Evolutionary conservation across 2,113 vertebrate species (phyloP).

Genomic region (Gorsachius goisagi): DNA sequence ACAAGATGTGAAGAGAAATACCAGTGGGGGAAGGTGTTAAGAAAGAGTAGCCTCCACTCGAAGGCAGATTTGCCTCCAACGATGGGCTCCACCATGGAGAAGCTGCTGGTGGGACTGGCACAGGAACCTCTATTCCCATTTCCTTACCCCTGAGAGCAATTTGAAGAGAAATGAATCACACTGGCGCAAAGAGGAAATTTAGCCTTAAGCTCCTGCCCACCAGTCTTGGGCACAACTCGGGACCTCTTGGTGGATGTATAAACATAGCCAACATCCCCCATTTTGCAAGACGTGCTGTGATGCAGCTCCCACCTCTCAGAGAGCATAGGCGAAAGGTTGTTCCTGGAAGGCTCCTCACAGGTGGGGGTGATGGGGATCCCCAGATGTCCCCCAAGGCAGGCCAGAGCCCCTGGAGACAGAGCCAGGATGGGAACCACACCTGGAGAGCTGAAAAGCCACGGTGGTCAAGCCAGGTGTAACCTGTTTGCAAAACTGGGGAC

Average conservation of each 20-base stretch:
- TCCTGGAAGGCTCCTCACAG: background rate
- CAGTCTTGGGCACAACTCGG: background rate
- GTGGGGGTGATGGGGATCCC: background rate
- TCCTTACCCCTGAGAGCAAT: background rate
- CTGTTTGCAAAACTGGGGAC: background rate
- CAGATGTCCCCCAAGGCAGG: background rate
- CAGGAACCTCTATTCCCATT: background rate
- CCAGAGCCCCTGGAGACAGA: background rate
- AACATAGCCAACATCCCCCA: background rate
- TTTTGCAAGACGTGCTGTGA: background rate
- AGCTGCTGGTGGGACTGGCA: background rate
- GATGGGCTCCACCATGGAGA: background rate
- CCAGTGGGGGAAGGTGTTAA: fast-evolving
- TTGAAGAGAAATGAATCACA: background rate
- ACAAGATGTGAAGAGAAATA: background rate
- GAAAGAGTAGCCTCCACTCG: background rate
- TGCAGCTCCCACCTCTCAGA: background rate
- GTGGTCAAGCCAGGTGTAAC: background rate
- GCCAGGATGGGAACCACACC: background rate
- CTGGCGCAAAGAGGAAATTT: background rate
- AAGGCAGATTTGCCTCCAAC: background rate
- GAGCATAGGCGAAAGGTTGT: background rate
- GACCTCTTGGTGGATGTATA: background rate
- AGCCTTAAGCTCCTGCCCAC: background rate
- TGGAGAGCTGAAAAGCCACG: background rate